Conservation (phyloP, 1,140 invertebrate genomes). For the Dolichoris vasculosae region DNA sequence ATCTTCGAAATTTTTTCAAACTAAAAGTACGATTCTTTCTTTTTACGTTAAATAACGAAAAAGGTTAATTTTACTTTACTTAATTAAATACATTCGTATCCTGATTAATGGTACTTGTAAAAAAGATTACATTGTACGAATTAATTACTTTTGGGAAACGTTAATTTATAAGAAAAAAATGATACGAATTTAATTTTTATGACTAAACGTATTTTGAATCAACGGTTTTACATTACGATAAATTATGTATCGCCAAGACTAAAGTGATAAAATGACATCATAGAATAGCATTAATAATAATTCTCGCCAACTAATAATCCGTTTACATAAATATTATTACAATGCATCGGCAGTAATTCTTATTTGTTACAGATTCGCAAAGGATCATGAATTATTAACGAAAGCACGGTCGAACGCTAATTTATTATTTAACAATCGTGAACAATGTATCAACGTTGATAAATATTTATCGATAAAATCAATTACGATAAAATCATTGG, state of each 20-base stretch:
- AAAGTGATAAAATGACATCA: too few species aligned
- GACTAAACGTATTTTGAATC: too few species aligned
- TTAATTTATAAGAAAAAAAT: background rate
- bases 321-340: too few species aligned
- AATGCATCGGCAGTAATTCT: too few species aligned
- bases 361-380: too few species aligned
- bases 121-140: background rate
- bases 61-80: background rate
- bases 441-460: too few species aligned
- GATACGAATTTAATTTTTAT: background rate
- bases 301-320: too few species aligned
- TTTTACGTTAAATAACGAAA: background rate
- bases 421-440: background rate
- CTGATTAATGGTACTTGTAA: background rate
- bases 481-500: background rate
- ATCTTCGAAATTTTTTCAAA: background rate
- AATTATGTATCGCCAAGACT: too few species aligned
- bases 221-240: too few species aligned
- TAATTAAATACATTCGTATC: background rate
- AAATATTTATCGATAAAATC: background rate
- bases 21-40: background rate
- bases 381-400: background rate
- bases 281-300: too few species aligned
- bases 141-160: background rate
- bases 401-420: background rate